Evolutionary conservation across 2,888 invertebrate species (phyloP).

Genomic region (Polydrusus cervinus): DNA sequence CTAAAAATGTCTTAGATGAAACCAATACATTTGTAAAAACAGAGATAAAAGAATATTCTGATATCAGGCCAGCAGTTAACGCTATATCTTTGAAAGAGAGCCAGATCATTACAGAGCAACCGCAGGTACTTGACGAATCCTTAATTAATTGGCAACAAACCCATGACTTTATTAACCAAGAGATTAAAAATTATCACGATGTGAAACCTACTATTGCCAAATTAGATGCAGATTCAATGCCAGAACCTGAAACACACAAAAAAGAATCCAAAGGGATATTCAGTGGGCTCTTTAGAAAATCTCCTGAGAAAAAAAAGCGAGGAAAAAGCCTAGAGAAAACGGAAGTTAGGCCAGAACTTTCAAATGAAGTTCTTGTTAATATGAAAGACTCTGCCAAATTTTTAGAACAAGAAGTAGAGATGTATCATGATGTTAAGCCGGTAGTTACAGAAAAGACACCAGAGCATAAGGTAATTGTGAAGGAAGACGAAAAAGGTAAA

Average conservation of each 20-base stretch:
- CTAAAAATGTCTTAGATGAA: not conserved
- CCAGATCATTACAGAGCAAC: not conserved
- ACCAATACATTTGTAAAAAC: slow-evolving; percentile 46
- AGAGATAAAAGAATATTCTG: slow-evolving; percentile 55
- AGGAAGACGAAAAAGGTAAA: slow-evolving; percentile 23
- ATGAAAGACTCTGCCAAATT: slow-evolving; percentile 36
- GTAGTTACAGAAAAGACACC: slow-evolving; percentile 29
- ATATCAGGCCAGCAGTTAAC: slow-evolving; percentile 50
- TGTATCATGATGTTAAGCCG: slow-evolving; percentile 54
- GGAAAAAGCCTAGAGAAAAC: slow-evolving; percentile 13
- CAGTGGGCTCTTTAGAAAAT: slow-evolving; percentile 24
- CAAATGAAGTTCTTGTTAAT: slow-evolving; percentile 42
- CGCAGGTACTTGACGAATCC: slow-evolving; percentile 36
- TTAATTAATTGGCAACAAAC: slow-evolving; percentile 55
- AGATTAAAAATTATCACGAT: slow-evolving; percentile 59
- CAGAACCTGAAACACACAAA: slow-evolving; percentile 23
- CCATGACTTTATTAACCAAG: slow-evolving; percentile 58
- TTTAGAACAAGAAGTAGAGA: slow-evolving; percentile 19
- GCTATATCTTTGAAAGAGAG: slow-evolving; percentile 7
- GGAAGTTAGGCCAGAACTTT: slow-evolving; percentile 27
- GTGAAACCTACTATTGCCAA: slow-evolving; percentile 42
- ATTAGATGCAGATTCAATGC: not conserved
- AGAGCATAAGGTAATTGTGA: not conserved
- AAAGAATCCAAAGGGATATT: slow-evolving; percentile 26
- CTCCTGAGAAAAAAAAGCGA: slow-evolving; percentile 30